Percentiles rank a stretch among this genome's conserved stretches.
Conservation (phyloP, 2,888 invertebrate genomes). For the Nephrotoma appendiculata region DNA sequence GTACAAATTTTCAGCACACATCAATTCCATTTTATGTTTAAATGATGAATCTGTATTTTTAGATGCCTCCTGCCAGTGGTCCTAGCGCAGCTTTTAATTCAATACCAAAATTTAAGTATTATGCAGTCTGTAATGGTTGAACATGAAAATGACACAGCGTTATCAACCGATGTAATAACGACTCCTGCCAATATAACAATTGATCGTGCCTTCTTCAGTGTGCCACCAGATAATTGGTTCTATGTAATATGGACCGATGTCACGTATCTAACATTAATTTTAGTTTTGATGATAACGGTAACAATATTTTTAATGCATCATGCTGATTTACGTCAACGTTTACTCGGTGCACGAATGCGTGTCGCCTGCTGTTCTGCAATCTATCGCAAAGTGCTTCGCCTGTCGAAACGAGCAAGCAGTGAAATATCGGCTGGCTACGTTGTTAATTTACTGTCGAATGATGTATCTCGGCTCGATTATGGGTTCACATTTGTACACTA, state of each 20-base stretch:
- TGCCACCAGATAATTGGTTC: constrained; percentile 10
- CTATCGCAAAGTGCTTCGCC: constrained; percentile 51
- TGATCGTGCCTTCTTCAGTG: not conserved
- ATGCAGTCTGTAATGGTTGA: not conserved
- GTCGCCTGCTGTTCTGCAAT: constrained; percentile 51
- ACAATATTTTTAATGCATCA: constrained; percentile 32
- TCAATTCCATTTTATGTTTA: not conserved
- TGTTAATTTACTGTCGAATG: constrained; percentile 86
- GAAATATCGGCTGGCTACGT: constrained; percentile 75
- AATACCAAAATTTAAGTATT: constrained; percentile 17
- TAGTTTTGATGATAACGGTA: constrained; percentile 25
- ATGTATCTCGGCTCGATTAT: constrained; percentile 83
- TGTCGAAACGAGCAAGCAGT: constrained; percentile 54
- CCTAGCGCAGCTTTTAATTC: constrained; percentile 27
- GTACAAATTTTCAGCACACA: not conserved
- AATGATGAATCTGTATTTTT: constrained; percentile 3
- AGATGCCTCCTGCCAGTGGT: constrained; percentile 30
- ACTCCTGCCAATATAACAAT: not conserved
- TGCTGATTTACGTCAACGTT: constrained; percentile 24
- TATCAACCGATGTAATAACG: not conserved
- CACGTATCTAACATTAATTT: constrained; percentile 23
- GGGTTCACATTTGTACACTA: constrained; percentile 71
- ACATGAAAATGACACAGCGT: not conserved
- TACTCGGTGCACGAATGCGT: constrained; percentile 47
- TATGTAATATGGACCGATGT: constrained; percentile 25